A percentile compares a stretch with the other conserved stretches of the same genome.
phyloP scores from a whole-genome alignment of 1,140 invertebrate species.

The Drosophila eugracilis region DNA sequence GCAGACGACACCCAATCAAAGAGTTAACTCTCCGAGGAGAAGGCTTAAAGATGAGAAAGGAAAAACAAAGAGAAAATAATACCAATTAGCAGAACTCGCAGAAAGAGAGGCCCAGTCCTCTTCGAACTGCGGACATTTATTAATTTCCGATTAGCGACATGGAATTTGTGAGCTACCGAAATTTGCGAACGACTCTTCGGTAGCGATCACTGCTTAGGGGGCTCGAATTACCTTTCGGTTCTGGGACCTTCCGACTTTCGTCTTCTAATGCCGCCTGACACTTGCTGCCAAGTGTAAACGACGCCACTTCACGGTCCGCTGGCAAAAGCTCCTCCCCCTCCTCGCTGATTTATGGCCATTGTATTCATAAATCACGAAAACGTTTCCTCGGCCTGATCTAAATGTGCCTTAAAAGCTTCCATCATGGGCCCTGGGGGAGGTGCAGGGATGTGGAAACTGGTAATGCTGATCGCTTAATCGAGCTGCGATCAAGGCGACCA shows the following conservation, averaged over 20 bases:
- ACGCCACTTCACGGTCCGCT: conserved; percentile 44
- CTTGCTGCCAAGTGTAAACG: conserved; percentile 73
- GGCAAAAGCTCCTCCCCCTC: neutral
- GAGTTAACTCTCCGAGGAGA: conserved; percentile 24
- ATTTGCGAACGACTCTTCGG: conserved; percentile 20
- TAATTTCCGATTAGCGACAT: conserved; percentile 75
- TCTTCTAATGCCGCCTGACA: conserved; percentile 71
- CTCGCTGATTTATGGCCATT: conserved; percentile 38
- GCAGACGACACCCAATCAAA: conserved; percentile 81
- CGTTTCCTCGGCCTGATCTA: conserved; percentile 43
- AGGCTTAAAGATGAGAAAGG: conserved; percentile 3
- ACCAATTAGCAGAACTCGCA: no score
- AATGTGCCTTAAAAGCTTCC: conserved; percentile 45
- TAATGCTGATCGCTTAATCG: conserved; percentile 58
- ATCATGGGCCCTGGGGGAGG: conserved; percentile 7
- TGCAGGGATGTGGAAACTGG: neutral
- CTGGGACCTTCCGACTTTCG: conserved; percentile 6
- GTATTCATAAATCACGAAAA: conserved; percentile 41
- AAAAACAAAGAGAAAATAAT: conserved; percentile 37
- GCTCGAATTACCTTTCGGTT: conserved; percentile 53
- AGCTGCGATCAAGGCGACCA: conserved; percentile 31
- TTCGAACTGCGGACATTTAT: conserved; percentile 67
- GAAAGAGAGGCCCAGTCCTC: conserved; percentile 35
- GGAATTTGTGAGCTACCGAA: conserved; percentile 78
- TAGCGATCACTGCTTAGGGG: conserved; percentile 12